phyloP scores from a whole-genome alignment of 1,140 invertebrate species.

The Pseudomyrmex dendroicus region DNA sequence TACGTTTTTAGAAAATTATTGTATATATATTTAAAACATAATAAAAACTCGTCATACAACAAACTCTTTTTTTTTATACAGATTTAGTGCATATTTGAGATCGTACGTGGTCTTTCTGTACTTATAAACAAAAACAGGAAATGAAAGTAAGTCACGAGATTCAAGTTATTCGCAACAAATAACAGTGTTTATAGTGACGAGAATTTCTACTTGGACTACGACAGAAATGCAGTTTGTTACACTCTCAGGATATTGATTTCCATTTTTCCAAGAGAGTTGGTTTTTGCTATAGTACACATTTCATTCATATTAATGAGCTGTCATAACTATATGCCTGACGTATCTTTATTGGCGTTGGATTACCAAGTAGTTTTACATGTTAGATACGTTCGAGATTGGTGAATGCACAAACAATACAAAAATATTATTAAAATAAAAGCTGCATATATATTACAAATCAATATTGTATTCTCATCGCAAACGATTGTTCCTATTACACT shows the following conservation, averaged over 20 bases:
- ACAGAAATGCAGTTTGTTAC: constrained; percentile 57
- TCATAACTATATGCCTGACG: constrained; percentile 50
- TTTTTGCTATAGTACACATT: constrained; percentile 59
- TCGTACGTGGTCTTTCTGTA: not conserved
- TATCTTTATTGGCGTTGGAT: constrained; percentile 59
- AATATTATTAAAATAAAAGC: constrained; percentile 8
- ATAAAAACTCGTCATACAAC: not conserved
- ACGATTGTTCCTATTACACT: too few species aligned
- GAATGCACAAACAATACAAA: not conserved
- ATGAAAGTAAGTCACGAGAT: constrained; percentile 20
- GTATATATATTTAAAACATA: constrained; percentile 3
- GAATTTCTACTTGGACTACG: constrained; percentile 52
- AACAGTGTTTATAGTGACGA: constrained; percentile 45
- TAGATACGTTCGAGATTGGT: not conserved
- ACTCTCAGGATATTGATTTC: constrained; percentile 65
- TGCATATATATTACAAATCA: not conserved
- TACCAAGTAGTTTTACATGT: constrained; percentile 48
- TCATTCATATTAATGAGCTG: constrained; percentile 66
- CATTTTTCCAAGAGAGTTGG: constrained; percentile 60
- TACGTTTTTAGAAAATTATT: not conserved
- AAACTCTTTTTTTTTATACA: too few species aligned
- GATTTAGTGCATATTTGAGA: not conserved
- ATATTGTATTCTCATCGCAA: not conserved
- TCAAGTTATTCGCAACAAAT: constrained; percentile 24
- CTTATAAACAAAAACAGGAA: not conserved